Base-by-base conservation (phyloP, 2,113 vertebrate genomes). In the Urocolius indicus region DNA sequence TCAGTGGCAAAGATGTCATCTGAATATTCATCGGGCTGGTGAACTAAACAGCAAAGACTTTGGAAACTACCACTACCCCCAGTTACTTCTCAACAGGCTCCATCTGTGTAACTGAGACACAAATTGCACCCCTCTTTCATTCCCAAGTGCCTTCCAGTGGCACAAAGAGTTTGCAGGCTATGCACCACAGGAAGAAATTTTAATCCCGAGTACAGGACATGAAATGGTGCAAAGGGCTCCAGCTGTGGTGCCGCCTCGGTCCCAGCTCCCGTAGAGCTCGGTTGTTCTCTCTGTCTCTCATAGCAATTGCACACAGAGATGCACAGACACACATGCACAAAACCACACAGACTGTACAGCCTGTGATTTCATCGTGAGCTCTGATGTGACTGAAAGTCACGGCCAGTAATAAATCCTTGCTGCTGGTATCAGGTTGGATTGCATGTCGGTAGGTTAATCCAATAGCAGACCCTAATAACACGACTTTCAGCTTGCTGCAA, bases 401-500 rank as follows among this genome's bases (percentile, higher is more conserved):
- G 7, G 91, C 69, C 34, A 5, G 95, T 96, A 97, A 97, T 90
- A 96, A 96, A 97, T 87, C 84, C 94, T 93, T 4, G 1, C 96
- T 75, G 94, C 83, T 93, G 83, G 89, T 36, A 57, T 71, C 51
- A 14, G 83, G 94, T 87, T 87, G 91, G 95, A 95, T 96, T 93
- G 94, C 95, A 80, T 6, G 32, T 61, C 19, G 9, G 77, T 74
- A 86, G 82, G 72, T 96, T 95, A 96, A 97, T 97, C 96, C 65
- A 21, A 89, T 51, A 93, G 94, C 68, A 52, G 90, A 78, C 90
- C 93, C 87, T 93, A 94, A 95, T 91, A 95, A 95, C 93, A 78
- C 4, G 27, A 94, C 95, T 95, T 92, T 75, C 78, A 93, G 94
- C 90, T 75, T 90, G 94, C 93, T 93, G 92, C 73, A 97, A 95